Base-by-base conservation (phyloP, 2,113 vertebrate species). In the Scalopus aquaticus region DNA sequence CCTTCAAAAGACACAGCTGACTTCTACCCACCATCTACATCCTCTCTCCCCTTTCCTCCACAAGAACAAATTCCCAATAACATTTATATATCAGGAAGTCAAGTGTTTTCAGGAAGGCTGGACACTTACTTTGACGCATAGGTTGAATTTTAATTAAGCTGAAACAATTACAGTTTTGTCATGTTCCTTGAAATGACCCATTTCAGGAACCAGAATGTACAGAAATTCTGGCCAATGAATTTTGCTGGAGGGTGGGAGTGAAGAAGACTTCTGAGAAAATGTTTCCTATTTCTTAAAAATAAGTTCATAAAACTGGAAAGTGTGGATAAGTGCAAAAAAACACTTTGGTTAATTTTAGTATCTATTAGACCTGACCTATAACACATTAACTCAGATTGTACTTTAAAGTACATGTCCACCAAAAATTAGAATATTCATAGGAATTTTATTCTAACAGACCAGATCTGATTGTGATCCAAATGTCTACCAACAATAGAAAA, bases 11-110 rank as follows among this genome's bases (percentile, higher is more conserved):
- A 84, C 42, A 51, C 6, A 46, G 26, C 1, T 77, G 58, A 58
- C 8, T n/a, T 44, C 26, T 22, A 86, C 65, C 35, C 60, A 35
- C 13, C 28, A 24, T 35, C 44, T 12, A 26, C 6, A 49, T 8
- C 77, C 35, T 26, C 37, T 19, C 32, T 56, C 51, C 51, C 24
- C 8, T 60, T 12, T 28, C 30, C 39, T 90, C 70, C 35, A 39
- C 2, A 3, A 0, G 5, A 64, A 37, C 39, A 60, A 44, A 69
- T 44, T 1, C 4, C 28, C 67, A 35, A 1, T 0, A 65, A 30
- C 46, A 93, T 73, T 73, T 44, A 82, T 11, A 0, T 22, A 79
- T 82, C 46, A 51, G 10, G 15, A 72, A 24, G 7, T 16, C 76
- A 82, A 35, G 15, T 24, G 37, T 4, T 56, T 28, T 42, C 5